Conservation (phyloP, 2,888 invertebrate genomes). For the Amphiduros pacificus region DNA sequence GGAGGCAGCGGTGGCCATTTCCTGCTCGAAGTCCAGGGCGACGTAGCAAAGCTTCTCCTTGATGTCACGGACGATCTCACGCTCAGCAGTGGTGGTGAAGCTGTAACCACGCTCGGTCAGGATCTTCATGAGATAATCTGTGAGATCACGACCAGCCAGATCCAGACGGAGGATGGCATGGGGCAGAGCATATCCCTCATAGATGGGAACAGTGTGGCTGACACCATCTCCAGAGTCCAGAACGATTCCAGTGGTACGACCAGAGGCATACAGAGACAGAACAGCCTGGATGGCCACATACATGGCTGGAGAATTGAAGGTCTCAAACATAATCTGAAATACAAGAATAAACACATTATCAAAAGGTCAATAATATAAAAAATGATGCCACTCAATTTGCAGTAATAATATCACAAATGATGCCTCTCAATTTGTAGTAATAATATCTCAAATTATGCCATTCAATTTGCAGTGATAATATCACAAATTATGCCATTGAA, state of each 20-base stretch:
- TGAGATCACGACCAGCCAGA: constrained; percentile 93
- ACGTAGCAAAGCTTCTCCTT: constrained; percentile 74
- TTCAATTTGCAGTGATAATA: too few relatives aligned
- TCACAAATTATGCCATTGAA: too few relatives aligned
- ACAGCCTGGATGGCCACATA: constrained; percentile 72
- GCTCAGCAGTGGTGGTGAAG: constrained; percentile 62
- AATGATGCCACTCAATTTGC: too few relatives aligned
- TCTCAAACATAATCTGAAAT: constrained; percentile 60
- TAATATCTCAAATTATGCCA: too few relatives aligned
- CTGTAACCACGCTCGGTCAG: constrained; percentile 63
- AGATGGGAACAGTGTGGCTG: constrained; percentile 94
- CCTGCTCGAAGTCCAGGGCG: constrained; percentile 55
- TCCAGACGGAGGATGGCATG: constrained; percentile 65
- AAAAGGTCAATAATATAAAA: too few relatives aligned
- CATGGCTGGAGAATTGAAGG: constrained; percentile 77
- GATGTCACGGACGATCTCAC: constrained; percentile 72
- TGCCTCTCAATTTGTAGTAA: too few relatives aligned
- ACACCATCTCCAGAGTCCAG: constrained; percentile 63
- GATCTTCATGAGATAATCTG: constrained; percentile 95
- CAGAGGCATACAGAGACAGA: constrained; percentile 45
- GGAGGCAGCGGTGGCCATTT: constrained; percentile 54
- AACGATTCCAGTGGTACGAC: constrained; percentile 73
- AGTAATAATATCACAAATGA: too few relatives aligned
- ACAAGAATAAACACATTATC: too few relatives aligned
- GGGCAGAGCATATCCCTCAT: constrained; percentile 56